phyloP scores from a whole-genome alignment of 1,140 invertebrate genomes.

The Amphibalanus amphitrite region DNA sequence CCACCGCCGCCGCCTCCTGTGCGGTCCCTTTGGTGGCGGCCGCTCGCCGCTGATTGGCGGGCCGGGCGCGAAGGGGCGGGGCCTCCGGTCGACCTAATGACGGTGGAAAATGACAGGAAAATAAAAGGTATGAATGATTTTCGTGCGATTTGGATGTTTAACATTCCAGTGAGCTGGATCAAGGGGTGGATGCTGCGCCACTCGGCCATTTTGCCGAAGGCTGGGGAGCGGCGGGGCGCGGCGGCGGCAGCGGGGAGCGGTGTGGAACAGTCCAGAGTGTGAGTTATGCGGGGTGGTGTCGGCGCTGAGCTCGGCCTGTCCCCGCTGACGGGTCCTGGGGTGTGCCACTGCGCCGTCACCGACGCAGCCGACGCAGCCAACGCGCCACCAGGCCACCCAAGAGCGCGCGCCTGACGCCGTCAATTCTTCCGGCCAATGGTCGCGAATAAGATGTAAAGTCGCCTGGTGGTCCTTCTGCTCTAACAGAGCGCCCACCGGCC shows the following conservation, averaged over 20 bases:
- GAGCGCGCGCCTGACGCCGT: not conserved
- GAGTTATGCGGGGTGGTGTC: not conserved
- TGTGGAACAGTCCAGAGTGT: not conserved
- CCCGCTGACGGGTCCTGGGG: no score
- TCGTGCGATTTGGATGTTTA: not conserved
- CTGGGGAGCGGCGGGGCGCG: no score
- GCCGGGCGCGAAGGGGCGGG: slow-evolving; percentile 11
- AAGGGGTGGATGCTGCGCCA: not conserved
- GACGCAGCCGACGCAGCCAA: not conserved
- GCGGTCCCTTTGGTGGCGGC: slow-evolving; percentile 9
- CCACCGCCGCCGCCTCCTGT: not conserved
- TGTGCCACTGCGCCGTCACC: no score
- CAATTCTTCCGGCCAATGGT: not conserved
- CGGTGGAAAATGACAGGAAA: slow-evolving; percentile 1
- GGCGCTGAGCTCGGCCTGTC: no score
- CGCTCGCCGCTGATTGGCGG: slow-evolving; percentile 13
- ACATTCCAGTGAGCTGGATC: not conserved
- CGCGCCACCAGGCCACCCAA: not conserved
- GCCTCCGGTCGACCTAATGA: slow-evolving; percentile 7
- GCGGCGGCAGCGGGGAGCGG: no score
- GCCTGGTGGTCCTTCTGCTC: not conserved
- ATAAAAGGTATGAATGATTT: slow-evolving; percentile 3
- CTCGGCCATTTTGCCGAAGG: not conserved
- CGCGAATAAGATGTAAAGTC: not conserved
- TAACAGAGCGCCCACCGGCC: not conserved